phyloP scores from a whole-genome alignment of 2,888 invertebrate genomes.

The Liposcelis brunnea region DNA sequence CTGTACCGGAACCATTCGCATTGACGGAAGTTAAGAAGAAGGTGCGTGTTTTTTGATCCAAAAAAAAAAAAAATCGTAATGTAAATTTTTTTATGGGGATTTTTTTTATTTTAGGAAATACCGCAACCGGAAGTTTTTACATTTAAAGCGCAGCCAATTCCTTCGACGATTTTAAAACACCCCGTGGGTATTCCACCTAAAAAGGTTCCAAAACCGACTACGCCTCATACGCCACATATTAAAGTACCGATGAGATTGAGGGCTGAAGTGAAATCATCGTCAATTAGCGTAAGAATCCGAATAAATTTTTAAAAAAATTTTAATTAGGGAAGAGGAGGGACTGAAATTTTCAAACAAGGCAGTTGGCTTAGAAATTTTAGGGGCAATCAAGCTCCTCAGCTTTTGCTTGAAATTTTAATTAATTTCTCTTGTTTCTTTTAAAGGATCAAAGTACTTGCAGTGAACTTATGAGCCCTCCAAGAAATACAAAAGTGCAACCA shows the following conservation, averaged over 20 bases:
- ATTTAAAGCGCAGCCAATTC: slow-evolving; percentile 17
- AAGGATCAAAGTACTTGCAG: too few relatives aligned
- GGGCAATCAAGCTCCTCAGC: too few relatives aligned
- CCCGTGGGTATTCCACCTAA: slow-evolving; percentile 11
- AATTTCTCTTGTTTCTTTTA: too few relatives aligned
- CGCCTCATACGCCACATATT: slow-evolving; percentile 13
- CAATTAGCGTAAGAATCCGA: too few relatives aligned
- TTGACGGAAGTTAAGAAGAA: slow-evolving; percentile 38
- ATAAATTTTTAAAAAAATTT: too few relatives aligned
- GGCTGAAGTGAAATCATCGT: background rate
- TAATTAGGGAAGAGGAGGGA: too few relatives aligned
- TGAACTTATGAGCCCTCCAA: background rate
- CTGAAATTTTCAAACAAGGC: too few relatives aligned
- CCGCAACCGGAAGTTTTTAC: slow-evolving; percentile 7
- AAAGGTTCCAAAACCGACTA: slow-evolving; percentile 13
- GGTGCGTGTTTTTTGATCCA: slow-evolving; percentile 12
- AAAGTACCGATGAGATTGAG: background rate
- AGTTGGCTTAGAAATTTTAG: too few relatives aligned
- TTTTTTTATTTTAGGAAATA: background rate
- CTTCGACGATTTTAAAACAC: slow-evolving; percentile 14
- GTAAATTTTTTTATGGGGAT: too few relatives aligned
- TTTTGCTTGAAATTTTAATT: too few relatives aligned
- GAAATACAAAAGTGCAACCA: slow-evolving; percentile 27
- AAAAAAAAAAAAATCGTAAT: too few relatives aligned
- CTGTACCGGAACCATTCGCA: slow-evolving; percentile 45